Base-by-base conservation (phyloP, 2,113 vertebrate species). In the Peromyscus maniculatus region DNA sequence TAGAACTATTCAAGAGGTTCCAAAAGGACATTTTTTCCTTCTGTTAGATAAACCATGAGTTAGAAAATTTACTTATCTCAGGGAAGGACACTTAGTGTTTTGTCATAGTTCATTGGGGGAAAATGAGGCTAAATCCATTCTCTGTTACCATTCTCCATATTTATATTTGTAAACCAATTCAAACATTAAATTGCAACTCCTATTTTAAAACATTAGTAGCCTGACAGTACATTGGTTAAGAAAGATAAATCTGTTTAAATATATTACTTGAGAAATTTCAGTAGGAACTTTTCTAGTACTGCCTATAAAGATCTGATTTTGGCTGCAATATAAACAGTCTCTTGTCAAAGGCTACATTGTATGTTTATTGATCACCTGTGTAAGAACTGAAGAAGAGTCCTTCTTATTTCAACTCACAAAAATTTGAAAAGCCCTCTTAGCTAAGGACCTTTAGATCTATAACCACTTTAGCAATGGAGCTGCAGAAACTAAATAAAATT, bases 331-430 rank as follows among this genome's bases (percentile, higher is more conserved):
- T 46, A n/a, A 91, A 86, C 26, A 2, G 4, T 46, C 55, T 77
- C 93, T 36, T 2, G 17, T 64, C 36, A 74, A 96, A 91, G 66
- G 28, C 19, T 86, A 16, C 1, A 49, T 79, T 62, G 17, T 64
- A 19, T 66, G n/a, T 89, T 93, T 86, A 87, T 94, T 95, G 31
- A 62, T 96, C 36, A 10, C 21, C 55, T 72, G 4, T 79, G 46
- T 28, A 62, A 17, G 21, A 89, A 16, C 12, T 69, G 62, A 28
- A 12, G 22, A 43, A 24, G 83, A 77, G 22, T 64, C 19, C 4
- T 69, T 57, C 4, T 69, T 57, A 43, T 64, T 55, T 31, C 49
- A 59, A 82, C 16, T 89, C 43, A 75, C 15, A 64, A 62, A 84
- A 77, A 80, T 52, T 3, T 94, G 55, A 72, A 16, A 92, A 89